Percentiles rank a stretch among this genome's conserved stretches.
phyloP scores from a whole-genome alignment of 30 jellyfish, hydroid and myxozoan species.

The Haliclystus octoradiatus region DNA sequence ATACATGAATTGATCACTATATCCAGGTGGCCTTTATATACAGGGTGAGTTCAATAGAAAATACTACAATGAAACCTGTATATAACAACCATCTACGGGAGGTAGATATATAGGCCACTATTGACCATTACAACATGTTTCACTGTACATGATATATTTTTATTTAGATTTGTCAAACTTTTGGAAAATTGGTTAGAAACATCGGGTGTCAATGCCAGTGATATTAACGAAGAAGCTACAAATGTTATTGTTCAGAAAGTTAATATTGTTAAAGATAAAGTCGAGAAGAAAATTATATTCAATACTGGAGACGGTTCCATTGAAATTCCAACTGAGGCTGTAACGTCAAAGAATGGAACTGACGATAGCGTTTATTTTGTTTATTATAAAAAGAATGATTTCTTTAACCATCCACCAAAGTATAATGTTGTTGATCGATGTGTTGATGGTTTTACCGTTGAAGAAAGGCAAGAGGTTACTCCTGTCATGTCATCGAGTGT shows the following conservation, averaged over 20 bases:
- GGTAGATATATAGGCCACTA: neutral
- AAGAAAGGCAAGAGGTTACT: conserved; percentile 42
- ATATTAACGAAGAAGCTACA: conserved; percentile 38
- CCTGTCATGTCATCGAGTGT: conserved; percentile 91
- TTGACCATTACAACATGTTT: no score
- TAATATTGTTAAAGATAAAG: conserved; percentile 23
- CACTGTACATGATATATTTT: no score
- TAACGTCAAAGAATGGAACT: conserved; percentile 11
- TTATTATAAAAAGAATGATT: conserved; percentile 71
- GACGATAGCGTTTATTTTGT: conserved; percentile 77
- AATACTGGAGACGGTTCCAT: conserved; percentile 53
- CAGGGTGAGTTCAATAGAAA: no score
- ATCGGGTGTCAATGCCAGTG: conserved; percentile 42
- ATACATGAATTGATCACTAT: no score
- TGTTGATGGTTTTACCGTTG: conserved; percentile 68
- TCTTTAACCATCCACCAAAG: conserved; percentile 36
- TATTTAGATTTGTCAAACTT: conserved; percentile 72
- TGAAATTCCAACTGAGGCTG: conserved; percentile 15
- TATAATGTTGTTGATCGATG: conserved; percentile 38
- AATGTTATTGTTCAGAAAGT: conserved; percentile 70
- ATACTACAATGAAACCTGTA: no score
- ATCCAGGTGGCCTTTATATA: no score
- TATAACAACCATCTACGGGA: no score
- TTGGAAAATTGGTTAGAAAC: conserved; percentile 91
- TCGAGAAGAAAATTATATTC: conserved; percentile 58